Percentiles rank a stretch among this genome's conserved stretches.
Conservation (phyloP, 2,888 invertebrate species). For the Clusia tigrina region DNA sequence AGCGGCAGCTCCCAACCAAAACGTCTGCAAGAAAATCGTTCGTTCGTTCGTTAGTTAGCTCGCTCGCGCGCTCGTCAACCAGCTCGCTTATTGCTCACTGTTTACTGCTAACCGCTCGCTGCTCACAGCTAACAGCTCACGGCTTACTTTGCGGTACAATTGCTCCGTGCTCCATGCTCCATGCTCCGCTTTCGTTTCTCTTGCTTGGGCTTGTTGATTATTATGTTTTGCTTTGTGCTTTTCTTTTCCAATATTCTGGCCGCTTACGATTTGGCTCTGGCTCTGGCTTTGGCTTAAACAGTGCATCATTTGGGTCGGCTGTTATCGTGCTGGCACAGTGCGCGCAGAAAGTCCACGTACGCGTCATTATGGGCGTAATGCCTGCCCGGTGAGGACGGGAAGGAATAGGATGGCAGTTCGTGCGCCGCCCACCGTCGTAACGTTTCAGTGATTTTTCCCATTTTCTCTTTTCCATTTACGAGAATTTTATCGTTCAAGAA, state of each 20-base stretch:
- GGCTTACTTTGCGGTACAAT: background rate
- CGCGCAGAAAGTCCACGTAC: conserved; percentile 42
- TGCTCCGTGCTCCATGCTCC: background rate
- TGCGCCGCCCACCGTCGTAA: conserved; percentile 17
- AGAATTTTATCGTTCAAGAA: too few species aligned
- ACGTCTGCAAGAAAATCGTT: conserved; percentile 4
- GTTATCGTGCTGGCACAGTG: conserved; percentile 44
- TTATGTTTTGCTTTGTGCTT: conserved; percentile 5
- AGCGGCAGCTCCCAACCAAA: conserved; percentile 3
- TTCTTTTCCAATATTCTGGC: too few species aligned
- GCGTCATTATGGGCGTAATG: background rate
- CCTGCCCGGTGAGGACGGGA: too few species aligned
- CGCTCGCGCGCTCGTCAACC: background rate
- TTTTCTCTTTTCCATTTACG: too few species aligned
- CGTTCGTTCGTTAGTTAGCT: background rate
- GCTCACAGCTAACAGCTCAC: too few species aligned
- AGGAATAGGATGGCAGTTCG: too few species aligned
- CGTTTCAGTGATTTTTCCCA: conserved; percentile 29
- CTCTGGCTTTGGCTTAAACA: too few species aligned
- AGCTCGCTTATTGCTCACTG: background rate
- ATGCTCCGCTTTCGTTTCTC: conserved; percentile 4
- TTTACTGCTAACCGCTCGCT: too few species aligned
- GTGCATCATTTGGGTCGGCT: too few species aligned
- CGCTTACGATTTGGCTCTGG: too few species aligned
- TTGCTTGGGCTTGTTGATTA: conserved; percentile 1